Conservation (phyloP, 2,888 invertebrate genomes). For the Agonopterix heracliana region DNA sequence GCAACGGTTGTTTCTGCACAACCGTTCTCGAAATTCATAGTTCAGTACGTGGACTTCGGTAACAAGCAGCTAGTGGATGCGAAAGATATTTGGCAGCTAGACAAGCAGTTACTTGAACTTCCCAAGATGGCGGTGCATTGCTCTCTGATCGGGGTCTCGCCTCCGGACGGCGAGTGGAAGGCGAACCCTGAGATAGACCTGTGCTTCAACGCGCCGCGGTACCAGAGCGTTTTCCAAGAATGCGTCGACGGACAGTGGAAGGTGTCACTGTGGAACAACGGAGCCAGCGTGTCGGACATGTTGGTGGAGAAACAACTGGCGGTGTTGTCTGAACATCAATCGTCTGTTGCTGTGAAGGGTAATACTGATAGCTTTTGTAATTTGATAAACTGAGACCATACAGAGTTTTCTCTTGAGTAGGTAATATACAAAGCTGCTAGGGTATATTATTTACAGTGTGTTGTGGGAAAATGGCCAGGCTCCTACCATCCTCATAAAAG, state of each 20-base stretch:
- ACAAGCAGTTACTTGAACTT: conserved; percentile 78
- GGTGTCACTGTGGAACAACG: conserved; percentile 66
- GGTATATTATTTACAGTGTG: too few relatives aligned
- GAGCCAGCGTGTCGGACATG: conserved; percentile 61
- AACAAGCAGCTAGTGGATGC: conserved; percentile 79
- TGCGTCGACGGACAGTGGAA: conserved; percentile 59
- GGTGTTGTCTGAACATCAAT: conserved; percentile 44
- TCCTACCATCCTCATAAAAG: too few relatives aligned
- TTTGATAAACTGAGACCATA: too few relatives aligned
- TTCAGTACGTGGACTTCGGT: conserved; percentile 86
- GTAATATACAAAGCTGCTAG: too few relatives aligned
- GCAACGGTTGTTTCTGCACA: conserved; percentile 79
- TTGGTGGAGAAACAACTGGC: conserved; percentile 72
- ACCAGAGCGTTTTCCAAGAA: conserved; percentile 76
- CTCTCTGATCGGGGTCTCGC: conserved; percentile 77
- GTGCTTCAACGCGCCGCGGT: conserved; percentile 78
- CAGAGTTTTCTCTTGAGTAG: too few relatives aligned
- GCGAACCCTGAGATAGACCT: conserved; percentile 68
- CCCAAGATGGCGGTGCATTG: conserved; percentile 85
- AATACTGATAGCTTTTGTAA: background rate
- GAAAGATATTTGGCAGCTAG: conserved; percentile 81
- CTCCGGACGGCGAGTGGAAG: conserved; percentile 77
- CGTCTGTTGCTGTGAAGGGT: conserved; percentile 65
- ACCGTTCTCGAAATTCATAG: conserved; percentile 77
- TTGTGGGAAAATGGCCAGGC: too few relatives aligned